Base-by-base conservation (phyloP, 1,140 invertebrate genomes). In the Ceratina calcarata region DNA sequence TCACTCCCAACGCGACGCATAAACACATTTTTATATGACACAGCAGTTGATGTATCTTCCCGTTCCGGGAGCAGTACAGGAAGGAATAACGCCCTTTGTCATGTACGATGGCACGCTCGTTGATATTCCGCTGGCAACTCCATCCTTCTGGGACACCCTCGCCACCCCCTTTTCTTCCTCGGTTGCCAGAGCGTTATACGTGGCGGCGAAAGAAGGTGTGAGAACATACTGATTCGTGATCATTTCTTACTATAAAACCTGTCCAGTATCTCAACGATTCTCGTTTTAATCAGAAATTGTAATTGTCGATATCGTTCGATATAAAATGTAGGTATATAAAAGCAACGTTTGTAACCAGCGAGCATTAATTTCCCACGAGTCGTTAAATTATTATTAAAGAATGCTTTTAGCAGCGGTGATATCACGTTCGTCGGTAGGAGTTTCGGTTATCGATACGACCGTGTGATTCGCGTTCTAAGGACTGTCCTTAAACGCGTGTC, bases 21-120 rank as follows among this genome's bases (percentile, higher is more conserved):
- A 90, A 91, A 89, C 89, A 91, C 90, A 90, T 91, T 91, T 92
- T 90, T 91, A 92, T 91, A 90, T 88, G 89, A 91, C 90, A 86
- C 86, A 88, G 66, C 79, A 84, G 87, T 88, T 86, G 90, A 91
- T 91, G 89, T 91, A 92, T 92, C 89, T 89, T 87, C 76, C 82
- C 81, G 85, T 58, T 80, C 69, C 60, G 62, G n/a, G 22, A 68
- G 49, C 62, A 67, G 69, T 86, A 78, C 62, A 70, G 77, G 70
- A 88, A 89, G 88, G 84, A 87, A 86, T 87, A 87, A 86, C 82
- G 85, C 73, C 84, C 81, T 91, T 89, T 90, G 86, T 91, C 88
- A 87, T 76, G 58, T 49, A 60, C 76, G 84, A 75, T 74, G 73
- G 78, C 82, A 65, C 84, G 67, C 74, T 89, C 81, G 87, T 92